Evolutionary conservation across 2,888 invertebrate species (phyloP).

Genomic region (Hermodice carunculata): DNA sequence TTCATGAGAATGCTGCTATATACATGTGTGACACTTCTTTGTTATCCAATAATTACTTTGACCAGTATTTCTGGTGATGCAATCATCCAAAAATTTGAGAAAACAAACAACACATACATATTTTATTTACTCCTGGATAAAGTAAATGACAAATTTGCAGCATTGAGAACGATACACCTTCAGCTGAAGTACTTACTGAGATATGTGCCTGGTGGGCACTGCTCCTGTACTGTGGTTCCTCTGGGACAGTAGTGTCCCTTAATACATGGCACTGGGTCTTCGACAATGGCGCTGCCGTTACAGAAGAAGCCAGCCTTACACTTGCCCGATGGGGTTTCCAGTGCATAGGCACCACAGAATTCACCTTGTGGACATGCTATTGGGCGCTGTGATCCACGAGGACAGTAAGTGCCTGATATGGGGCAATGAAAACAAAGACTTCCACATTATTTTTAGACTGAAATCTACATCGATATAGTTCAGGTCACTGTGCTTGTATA

Average conservation of each 20-base stretch:
- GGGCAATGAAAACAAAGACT: no score
- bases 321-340: conserved; percentile 47
- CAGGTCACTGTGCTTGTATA: no score
- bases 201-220: conserved; percentile 61
- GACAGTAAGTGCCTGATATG: conserved; percentile 62
- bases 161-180: neutral
- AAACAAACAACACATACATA: neutral
- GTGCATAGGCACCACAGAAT: conserved; percentile 60
- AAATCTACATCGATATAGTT: no score
- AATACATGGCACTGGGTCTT: conserved; percentile 52
- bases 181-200: conserved; percentile 46
- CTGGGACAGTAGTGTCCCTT: conserved; percentile 61
- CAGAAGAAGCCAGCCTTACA: conserved; percentile 64
- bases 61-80: no score
- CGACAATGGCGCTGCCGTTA: conserved; percentile 56
- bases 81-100: neutral
- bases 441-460: no score
- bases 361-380: conserved; percentile 59
- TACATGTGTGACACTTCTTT: no score
- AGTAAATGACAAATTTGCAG: neutral
- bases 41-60: no score
- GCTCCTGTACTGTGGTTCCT: conserved; percentile 52
- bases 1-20: no score
- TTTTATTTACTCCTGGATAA: neutral
- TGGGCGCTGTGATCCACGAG: conserved; percentile 51